Evolutionary conservation across 2,113 vertebrate genomes (phyloP).

Genomic region (Machaerirhynchus nigripectus): DNA sequence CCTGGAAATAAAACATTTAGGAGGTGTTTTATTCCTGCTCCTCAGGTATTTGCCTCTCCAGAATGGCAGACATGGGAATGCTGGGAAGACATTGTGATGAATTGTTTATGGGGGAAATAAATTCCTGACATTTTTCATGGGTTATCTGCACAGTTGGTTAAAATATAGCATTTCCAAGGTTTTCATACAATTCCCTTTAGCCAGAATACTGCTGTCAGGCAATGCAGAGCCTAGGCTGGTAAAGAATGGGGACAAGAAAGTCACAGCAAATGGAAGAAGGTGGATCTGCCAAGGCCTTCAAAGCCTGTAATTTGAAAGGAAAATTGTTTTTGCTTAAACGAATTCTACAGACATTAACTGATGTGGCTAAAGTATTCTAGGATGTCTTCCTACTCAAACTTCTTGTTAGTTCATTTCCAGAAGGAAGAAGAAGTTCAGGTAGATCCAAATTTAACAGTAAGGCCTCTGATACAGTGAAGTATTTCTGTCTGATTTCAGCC

Average conservation of each 20-base stretch:
- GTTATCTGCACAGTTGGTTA: not conserved
- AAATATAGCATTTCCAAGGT: not conserved
- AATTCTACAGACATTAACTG: not conserved
- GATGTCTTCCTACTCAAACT: not conserved
- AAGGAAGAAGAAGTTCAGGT: not conserved
- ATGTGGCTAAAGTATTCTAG: not conserved
- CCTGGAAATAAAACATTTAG: not conserved
- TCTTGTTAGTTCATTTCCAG: not conserved
- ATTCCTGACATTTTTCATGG: not conserved
- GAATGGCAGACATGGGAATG: not conserved
- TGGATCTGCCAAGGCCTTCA: not conserved
- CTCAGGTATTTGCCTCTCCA: not conserved
- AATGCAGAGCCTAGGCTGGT: not conserved
- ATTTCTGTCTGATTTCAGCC: not conserved
- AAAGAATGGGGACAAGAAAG: not conserved
- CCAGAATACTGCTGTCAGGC: not conserved
- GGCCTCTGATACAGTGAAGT: not conserved
- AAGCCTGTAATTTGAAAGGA: not conserved
- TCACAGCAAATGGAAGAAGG: not conserved
- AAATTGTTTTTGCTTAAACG: not conserved
- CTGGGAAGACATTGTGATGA: not conserved
- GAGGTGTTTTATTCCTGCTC: not conserved
- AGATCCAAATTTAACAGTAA: not conserved
- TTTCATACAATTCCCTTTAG: not conserved
- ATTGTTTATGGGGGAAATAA: not conserved